Evolutionary conservation across 2,888 invertebrate genomes (phyloP).

Genomic region (Agrochola lota): DNA sequence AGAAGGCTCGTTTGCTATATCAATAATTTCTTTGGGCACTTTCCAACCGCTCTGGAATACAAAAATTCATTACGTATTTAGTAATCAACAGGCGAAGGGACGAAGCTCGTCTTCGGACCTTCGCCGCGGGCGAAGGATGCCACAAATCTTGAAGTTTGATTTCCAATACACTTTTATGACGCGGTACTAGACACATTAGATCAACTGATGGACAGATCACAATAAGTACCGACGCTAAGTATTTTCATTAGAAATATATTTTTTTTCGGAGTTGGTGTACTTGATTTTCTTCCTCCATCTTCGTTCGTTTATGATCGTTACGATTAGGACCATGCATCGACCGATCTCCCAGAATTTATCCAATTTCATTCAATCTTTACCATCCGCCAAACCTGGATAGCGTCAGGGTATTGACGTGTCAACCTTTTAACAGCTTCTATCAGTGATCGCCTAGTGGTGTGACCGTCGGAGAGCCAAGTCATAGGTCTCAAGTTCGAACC

Average conservation of each 20-base stretch:
- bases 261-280: background rate
- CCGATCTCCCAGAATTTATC: background rate
- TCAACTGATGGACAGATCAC: background rate
- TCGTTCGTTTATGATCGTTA: background rate
- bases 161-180: background rate
- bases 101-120: background rate
- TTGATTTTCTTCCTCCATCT: background rate
- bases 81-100: background rate
- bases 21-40: conserved; percentile 54
- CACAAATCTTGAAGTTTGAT: background rate
- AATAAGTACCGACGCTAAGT: background rate
- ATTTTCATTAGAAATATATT: background rate
- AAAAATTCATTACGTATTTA: background rate
- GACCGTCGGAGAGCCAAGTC: no score
- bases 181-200: background rate
- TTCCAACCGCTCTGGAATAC: conserved; percentile 80
- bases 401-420: background rate
- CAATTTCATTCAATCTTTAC: background rate
- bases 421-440: background rate
- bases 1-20: conserved; percentile 58
- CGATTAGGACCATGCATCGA: background rate
- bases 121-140: background rate
- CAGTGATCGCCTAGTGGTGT: no score
- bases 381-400: background rate
- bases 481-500: no score